These are phyloP conservation scores for Nymphicus hollandicus DNA, from an alignment of 2,113 vertebrate species.

Conservation along the genomic window DNA sequence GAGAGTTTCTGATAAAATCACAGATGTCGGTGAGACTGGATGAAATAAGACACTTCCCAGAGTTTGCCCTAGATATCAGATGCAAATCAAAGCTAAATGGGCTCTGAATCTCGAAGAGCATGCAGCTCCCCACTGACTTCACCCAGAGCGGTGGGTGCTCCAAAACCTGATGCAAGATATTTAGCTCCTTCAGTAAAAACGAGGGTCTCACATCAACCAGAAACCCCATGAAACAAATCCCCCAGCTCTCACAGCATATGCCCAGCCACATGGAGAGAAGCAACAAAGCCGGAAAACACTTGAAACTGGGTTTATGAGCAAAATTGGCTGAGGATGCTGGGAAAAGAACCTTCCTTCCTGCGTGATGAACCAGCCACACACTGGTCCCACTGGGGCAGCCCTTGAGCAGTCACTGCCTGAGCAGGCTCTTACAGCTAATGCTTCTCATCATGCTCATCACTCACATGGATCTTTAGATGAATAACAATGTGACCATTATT, in stretches of 20 bases:
- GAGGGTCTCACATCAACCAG: not conserved
- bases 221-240: not conserved
- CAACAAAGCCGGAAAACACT: not conserved
- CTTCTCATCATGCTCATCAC: not conserved
- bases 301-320: accelerated
- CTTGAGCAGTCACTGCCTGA: not conserved
- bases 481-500: accelerated
- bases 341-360: not conserved
- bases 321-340: not conserved
- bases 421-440: accelerated
- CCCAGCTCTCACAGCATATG: not conserved
- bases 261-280: not conserved
- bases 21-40: not conserved
- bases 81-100: constrained; percentile 36
- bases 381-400: not conserved
- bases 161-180: not conserved
- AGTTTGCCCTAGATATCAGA: constrained; percentile 29
- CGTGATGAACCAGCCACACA: accelerated
- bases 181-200: not conserved
- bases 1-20: constrained; percentile 37
- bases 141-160: not conserved
- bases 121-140: not conserved
- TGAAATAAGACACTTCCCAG: constrained; percentile 13
- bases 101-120: not conserved
- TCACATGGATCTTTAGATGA: not conserved